Evolutionary conservation across 2,888 invertebrate species (phyloP).

Genomic region (Epirrhoe tristata): DNA sequence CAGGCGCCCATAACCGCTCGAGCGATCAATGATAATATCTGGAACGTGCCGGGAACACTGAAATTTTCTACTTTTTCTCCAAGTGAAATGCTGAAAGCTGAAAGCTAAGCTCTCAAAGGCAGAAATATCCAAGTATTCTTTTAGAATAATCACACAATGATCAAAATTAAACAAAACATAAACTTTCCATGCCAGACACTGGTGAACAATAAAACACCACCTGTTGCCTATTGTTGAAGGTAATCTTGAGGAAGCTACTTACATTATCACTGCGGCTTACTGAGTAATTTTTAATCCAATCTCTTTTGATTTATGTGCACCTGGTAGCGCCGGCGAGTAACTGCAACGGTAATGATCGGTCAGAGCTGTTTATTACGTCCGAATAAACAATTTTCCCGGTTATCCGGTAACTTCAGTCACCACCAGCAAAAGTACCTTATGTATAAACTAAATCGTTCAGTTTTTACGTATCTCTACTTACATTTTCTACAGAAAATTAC

Average conservation of each 20-base stretch:
- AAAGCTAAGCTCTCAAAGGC: neutral
- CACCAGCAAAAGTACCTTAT: too few relatives aligned
- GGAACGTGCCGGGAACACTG: conserved; percentile 1
- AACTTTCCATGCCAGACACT: neutral
- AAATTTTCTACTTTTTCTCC: neutral
- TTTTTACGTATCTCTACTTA: too few relatives aligned
- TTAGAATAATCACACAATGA: neutral
- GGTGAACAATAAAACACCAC: conserved; percentile 23
- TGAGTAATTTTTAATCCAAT: neutral
- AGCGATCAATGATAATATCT: conserved; percentile 4
- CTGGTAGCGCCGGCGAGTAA: conserved; percentile 23
- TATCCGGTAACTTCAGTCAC: too few relatives aligned
- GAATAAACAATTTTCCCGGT: too few relatives aligned
- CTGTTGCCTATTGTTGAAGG: conserved; percentile 28
- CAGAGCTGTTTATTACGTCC: too few relatives aligned
- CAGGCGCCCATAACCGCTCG: conserved; percentile 28
- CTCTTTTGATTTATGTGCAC: conserved; percentile 21
- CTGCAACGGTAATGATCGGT: neutral
- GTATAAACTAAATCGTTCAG: too few relatives aligned
- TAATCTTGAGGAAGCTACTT: conserved; percentile 10
- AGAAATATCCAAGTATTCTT: too few relatives aligned
- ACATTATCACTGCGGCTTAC: neutral
- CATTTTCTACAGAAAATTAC: too few relatives aligned
- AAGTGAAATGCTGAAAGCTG: neutral
- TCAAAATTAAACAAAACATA: neutral